Percentiles rank a stretch among this genome's conserved stretches.
phyloP scores from a whole-genome alignment of 1,140 invertebrate genomes.

The Eupristina koningsbergeri region DNA sequence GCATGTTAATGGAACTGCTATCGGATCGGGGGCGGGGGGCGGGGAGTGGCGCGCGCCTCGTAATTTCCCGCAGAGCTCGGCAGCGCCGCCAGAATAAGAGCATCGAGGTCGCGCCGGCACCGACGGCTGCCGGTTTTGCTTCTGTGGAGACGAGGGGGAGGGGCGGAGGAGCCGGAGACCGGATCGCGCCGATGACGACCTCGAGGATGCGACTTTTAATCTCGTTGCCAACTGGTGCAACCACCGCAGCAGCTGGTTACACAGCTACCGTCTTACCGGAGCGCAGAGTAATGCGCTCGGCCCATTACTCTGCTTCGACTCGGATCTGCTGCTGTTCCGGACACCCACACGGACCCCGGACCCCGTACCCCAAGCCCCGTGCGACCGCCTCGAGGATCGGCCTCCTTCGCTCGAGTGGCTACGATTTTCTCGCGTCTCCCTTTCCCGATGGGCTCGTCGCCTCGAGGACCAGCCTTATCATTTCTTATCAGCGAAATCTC shows the following conservation, averaged over 20 bases:
- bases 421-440: too few species aligned
- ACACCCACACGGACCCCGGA: too few species aligned
- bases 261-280: background rate
- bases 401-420: too few species aligned
- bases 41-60: constrained; percentile 60
- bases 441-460: too few species aligned
- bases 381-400: too few species aligned
- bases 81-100: constrained; percentile 32
- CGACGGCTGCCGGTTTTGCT: constrained; percentile 24
- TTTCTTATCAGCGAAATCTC: too few species aligned
- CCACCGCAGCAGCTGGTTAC: background rate
- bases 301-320: background rate
- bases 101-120: background rate
- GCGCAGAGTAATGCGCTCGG: background rate
- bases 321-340: background rate
- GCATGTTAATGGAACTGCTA: constrained; percentile 71
- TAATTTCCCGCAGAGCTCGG: constrained; percentile 59
- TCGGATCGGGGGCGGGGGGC: too few species aligned
- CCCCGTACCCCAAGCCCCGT: too few species aligned
- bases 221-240: background rate
- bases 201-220: background rate
- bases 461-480: too few species aligned
- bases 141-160: background rate
- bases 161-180: background rate
- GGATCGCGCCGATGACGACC: constrained; percentile 27